A percentile compares a stretch with the other conserved stretches of the same genome.
These are phyloP conservation scores for Rhopalosiphum padi DNA, from an alignment of 1,140 invertebrate species.

Conservation along the genomic window DNA sequence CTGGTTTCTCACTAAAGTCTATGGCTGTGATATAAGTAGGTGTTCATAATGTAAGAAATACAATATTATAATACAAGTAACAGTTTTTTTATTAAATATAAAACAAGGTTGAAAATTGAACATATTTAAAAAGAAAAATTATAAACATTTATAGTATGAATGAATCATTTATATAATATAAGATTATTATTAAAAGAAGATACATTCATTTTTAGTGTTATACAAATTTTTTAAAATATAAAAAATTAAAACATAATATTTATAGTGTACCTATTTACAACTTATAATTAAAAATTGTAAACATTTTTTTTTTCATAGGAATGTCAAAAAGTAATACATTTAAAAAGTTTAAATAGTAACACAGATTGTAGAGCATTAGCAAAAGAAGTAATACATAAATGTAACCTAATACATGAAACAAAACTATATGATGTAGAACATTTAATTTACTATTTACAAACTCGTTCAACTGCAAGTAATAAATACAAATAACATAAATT, in stretches of 20 bases:
- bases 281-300: not conserved
- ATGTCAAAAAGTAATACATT: slow-evolving; percentile 83
- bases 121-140: not conserved
- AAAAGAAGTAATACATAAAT: slow-evolving; percentile 87
- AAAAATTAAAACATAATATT: too few relatives aligned
- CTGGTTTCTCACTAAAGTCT: not conserved
- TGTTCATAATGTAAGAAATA: not conserved
- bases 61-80: not conserved
- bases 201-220: too few relatives aligned
- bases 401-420: slow-evolving; percentile 85
- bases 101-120: not conserved
- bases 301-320: slow-evolving; percentile 65
- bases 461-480: slow-evolving; percentile 71
- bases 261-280: too few relatives aligned
- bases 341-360: slow-evolving; percentile 81
- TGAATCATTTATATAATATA: too few relatives aligned
- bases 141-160: too few relatives aligned
- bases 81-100: not conserved
- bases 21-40: not conserved
- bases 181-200: too few relatives aligned
- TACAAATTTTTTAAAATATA: too few relatives aligned
- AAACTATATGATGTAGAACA: slow-evolving; percentile 88
- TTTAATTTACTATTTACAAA: slow-evolving; percentile 90
- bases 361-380: slow-evolving; percentile 83
- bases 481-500: slow-evolving; percentile 42